These are phyloP conservation scores for Bradypodion ventrale DNA, from an alignment of 2,797 vertebrate species.

Conservation along the genomic window DNA sequence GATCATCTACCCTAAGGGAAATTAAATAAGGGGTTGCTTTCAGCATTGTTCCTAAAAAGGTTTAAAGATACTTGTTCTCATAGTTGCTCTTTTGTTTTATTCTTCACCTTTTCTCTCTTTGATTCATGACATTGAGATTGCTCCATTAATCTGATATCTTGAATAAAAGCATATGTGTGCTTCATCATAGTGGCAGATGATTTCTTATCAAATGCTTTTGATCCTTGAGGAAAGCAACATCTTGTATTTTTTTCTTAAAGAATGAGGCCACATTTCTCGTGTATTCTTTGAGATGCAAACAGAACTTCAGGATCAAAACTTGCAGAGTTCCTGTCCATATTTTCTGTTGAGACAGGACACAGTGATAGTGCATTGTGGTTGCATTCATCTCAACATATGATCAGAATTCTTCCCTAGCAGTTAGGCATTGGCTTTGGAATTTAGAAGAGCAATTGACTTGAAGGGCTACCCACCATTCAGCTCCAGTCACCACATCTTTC, in stretches of 20 bases:
- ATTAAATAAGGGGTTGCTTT: constrained; percentile 24
- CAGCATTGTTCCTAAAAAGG: not conserved
- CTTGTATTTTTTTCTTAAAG: not conserved
- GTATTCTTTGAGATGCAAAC: not conserved
- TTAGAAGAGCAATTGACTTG: too few species aligned
- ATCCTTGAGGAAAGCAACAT: not conserved
- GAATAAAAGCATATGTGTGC: not conserved
- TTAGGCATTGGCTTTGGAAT: too few species aligned
- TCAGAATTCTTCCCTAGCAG: too few species aligned
- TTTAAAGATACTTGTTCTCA: constrained; percentile 1
- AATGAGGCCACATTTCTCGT: not conserved
- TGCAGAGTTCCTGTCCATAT: not conserved
- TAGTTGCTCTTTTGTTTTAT: not conserved
- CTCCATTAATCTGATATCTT: not conserved
- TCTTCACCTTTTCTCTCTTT: constrained; percentile 4
- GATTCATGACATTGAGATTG: too few species aligned
- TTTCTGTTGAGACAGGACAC: not conserved
- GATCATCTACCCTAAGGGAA: constrained; percentile 24
- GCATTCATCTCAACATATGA: too few species aligned
- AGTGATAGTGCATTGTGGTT: too few species aligned
- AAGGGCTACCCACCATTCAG: too few species aligned
- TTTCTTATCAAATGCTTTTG: not conserved
- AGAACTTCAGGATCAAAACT: not conserved
- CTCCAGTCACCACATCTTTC: too few species aligned
- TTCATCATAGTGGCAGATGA: not conserved